A percentile compares a stretch with the other conserved stretches of the same genome.
These are phyloP conservation scores for Orycteropus afer DNA, from an alignment of 2,113 vertebrate species.

Conservation along the genomic window DNA sequence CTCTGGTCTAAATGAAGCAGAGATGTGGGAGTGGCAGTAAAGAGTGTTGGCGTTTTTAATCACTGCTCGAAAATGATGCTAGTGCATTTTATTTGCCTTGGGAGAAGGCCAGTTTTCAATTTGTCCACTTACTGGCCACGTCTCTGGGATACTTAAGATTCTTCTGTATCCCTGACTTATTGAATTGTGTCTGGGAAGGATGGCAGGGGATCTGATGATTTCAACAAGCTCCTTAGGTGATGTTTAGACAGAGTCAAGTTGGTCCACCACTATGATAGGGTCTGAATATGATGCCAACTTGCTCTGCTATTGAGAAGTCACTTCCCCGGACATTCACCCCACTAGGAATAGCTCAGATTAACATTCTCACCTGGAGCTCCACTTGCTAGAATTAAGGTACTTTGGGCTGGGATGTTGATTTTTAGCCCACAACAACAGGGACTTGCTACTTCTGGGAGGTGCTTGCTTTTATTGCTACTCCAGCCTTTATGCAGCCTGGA, in stretches of 20 bases:
- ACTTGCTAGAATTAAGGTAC: background rate
- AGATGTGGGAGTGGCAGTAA: background rate
- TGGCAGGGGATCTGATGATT: background rate
- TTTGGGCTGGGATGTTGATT: background rate
- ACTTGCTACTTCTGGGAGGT: background rate
- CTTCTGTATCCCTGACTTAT: background rate
- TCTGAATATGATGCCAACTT: background rate
- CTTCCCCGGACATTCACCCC: background rate
- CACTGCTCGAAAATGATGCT: background rate
- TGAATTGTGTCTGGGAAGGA: background rate
- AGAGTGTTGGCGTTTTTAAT: background rate
- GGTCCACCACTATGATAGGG: background rate
- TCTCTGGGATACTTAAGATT: background rate
- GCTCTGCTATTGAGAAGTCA: background rate
- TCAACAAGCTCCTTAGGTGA: background rate
- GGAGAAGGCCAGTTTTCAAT: background rate
- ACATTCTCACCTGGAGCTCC: background rate
- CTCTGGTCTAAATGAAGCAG: background rate
- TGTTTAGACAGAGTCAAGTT: background rate
- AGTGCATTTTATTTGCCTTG: background rate
- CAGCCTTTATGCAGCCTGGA: background rate
- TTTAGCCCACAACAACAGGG: background rate
- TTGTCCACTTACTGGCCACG: background rate
- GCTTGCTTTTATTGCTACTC: background rate
- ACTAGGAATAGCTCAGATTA: fast-evolving